A percentile compares a stretch with the other conserved stretches of the same genome.
Evolutionary conservation across 2,113 vertebrate genomes (phyloP).

Genomic region (Ageneiosus marmoratus): DNA sequence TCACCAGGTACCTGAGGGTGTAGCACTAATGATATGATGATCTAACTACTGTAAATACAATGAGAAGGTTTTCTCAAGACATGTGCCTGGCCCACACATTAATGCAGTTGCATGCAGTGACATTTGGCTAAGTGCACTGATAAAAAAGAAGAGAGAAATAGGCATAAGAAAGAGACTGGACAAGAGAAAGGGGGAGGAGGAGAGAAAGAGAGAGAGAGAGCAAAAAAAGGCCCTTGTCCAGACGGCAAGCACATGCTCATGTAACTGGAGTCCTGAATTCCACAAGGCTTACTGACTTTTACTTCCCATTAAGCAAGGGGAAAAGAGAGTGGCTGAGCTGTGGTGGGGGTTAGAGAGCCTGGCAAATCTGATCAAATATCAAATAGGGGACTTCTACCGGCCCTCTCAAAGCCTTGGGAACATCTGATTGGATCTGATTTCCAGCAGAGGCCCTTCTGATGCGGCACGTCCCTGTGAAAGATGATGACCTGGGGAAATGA

Average conservation of each 20-base stretch:
- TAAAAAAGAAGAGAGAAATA: slow-evolving; percentile 35
- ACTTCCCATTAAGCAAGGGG: slow-evolving; percentile 56
- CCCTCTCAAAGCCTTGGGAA: slow-evolving; percentile 57
- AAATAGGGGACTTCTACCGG: slow-evolving; percentile 58
- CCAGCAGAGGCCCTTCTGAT: slow-evolving; percentile 48
- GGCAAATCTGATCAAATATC: slow-evolving; percentile 67
- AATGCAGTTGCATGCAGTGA: slow-evolving; percentile 41
- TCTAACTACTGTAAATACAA: slow-evolving; percentile 38
- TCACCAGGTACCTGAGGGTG: slow-evolving; percentile 45
- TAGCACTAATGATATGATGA: slow-evolving; percentile 39
- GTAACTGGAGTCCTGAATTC: slow-evolving; percentile 62
- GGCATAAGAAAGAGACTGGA: slow-evolving; percentile 30
- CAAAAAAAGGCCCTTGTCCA: slow-evolving; percentile 50
- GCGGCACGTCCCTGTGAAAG: slow-evolving; percentile 48
- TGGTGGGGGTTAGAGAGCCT: slow-evolving; percentile 42
- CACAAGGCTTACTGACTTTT: slow-evolving; percentile 60
- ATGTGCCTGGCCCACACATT: slow-evolving; percentile 16
- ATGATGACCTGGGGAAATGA: slow-evolving; percentile 51
- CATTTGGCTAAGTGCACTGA: slow-evolving; percentile 45
- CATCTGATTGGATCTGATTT: slow-evolving; percentile 58
- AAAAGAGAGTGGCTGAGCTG: slow-evolving; percentile 45
- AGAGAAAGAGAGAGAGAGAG: slow-evolving; percentile 6
- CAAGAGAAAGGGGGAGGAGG: slow-evolving; percentile 32
- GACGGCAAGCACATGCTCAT: slow-evolving; percentile 57
- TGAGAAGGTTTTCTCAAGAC: slow-evolving; percentile 41